A percentile compares a stretch with the other conserved stretches of the same genome.
Conservation (phyloP, 2,888 invertebrate genomes). For the Drosophila testacea region DNA sequence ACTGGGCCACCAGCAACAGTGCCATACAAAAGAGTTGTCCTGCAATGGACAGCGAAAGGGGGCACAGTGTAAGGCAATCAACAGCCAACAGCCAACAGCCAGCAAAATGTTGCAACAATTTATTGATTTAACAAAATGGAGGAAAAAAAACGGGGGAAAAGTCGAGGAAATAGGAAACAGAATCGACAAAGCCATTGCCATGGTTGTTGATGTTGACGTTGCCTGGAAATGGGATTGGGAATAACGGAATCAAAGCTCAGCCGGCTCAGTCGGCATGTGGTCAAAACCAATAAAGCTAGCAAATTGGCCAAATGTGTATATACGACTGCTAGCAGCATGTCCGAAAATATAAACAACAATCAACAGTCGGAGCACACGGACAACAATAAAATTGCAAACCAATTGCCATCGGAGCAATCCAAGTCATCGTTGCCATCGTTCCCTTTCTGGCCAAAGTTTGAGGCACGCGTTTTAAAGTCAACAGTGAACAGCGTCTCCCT, state of each 20-base stretch:
- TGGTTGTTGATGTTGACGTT: conserved; percentile 45
- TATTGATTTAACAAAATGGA: conserved; percentile 65
- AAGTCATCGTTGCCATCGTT: background rate
- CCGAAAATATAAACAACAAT: conserved; percentile 64
- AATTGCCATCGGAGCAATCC: conserved; percentile 24
- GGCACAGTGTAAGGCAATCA: conserved; percentile 47
- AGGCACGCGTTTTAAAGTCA: conserved; percentile 72
- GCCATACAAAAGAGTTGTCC: conserved; percentile 37
- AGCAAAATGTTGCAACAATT: conserved; percentile 63
- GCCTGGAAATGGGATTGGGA: conserved; percentile 54
- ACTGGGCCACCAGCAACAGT: conserved; percentile 16
- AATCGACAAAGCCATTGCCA: conserved; percentile 61
- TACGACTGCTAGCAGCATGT: conserved; percentile 57
- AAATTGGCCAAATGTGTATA: conserved; percentile 72
- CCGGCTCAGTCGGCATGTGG: conserved; percentile 67
- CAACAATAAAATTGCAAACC: conserved; percentile 42
- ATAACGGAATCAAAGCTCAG: conserved; percentile 61
- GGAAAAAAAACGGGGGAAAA: background rate
- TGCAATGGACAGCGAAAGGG: conserved; percentile 48
- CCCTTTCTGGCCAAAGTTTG: conserved; percentile 63
- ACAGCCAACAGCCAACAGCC: conserved; percentile 48
- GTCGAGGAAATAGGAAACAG: conserved; percentile 9
- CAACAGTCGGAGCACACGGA: conserved; percentile 24
- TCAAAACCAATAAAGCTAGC: conserved; percentile 69
- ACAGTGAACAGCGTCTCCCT: conserved; percentile 78